These are phyloP conservation scores for Lagocephalus sceleratus DNA, from an alignment of 2,797 vertebrate species.

Conservation along the genomic window DNA sequence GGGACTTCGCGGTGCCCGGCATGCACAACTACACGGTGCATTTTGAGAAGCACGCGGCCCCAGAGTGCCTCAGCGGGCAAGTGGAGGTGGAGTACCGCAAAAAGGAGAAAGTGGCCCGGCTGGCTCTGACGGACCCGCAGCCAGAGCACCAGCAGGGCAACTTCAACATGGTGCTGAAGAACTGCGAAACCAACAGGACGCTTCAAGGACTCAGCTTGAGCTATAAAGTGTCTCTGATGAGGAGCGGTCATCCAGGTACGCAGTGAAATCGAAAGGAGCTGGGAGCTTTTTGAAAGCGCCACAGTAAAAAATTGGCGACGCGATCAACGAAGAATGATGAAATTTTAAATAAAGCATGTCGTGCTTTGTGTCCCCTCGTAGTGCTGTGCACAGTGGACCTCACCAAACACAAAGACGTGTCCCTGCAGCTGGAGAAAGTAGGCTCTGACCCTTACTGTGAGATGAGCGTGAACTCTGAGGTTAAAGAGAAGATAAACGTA, in stretches of 20 bases:
- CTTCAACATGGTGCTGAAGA: constrained; percentile 72
- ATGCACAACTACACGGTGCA: constrained; percentile 82
- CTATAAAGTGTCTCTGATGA: constrained; percentile 69
- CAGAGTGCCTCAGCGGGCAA: constrained; percentile 79
- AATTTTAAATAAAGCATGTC: no score
- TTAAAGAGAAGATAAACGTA: constrained; percentile 59
- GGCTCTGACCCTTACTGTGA: constrained; percentile 67
- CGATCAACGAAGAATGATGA: no score
- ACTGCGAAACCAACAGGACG: constrained; percentile 60
- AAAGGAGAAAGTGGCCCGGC: constrained; percentile 16
- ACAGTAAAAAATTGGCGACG: no score
- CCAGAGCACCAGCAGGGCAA: constrained; percentile 65
- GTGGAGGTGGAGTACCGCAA: constrained; percentile 79
- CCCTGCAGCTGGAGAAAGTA: constrained; percentile 68
- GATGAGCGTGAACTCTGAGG: constrained; percentile 61
- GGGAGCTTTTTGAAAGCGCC: no score
- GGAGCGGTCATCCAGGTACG: constrained; percentile 73
- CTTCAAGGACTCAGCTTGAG: constrained; percentile 56
- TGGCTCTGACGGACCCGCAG: constrained; percentile 56
- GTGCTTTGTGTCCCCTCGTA: constrained; percentile 34
- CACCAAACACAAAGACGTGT: constrained; percentile 39
- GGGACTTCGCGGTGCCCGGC: constrained; percentile 82
- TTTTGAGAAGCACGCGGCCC: constrained; percentile 73
- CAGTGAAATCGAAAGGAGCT: neutral
- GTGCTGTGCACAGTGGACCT: constrained; percentile 72